Conservation (phyloP, 2,113 vertebrate species). For the Thalassoma bifasciatum region DNA sequence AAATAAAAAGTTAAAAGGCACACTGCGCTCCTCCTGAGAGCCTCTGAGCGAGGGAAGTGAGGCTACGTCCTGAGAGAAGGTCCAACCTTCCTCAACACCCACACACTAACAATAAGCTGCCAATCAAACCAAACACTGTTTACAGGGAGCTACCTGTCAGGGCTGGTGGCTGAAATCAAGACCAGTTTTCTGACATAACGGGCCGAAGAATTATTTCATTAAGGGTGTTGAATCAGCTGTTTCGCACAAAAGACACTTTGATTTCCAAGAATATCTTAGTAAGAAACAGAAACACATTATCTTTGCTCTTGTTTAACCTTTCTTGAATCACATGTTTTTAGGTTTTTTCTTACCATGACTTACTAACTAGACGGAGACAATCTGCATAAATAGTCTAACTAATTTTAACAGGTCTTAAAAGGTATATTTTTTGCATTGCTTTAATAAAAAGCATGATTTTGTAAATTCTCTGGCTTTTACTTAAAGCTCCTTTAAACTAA, state of each 20-base stretch:
- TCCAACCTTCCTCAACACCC: conserved; percentile 64
- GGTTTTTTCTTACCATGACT: too few species aligned
- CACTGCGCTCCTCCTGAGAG: conserved; percentile 72
- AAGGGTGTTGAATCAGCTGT: conserved; percentile 37
- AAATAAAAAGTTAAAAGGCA: conserved; percentile 79
- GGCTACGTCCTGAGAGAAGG: conserved; percentile 75
- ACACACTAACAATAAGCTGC: conserved; percentile 74
- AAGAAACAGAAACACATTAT: too few species aligned
- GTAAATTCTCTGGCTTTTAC: too few species aligned
- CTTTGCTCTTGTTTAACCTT: too few species aligned
- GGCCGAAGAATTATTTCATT: background rate
- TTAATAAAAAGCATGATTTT: too few species aligned
- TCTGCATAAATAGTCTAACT: too few species aligned
- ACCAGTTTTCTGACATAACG: conserved; percentile 35
- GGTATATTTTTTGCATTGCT: too few species aligned
- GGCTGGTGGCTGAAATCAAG: conserved; percentile 14
- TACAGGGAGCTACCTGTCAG: conserved; percentile 46
- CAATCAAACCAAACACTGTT: conserved; percentile 61
- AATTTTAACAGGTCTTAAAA: too few species aligned
- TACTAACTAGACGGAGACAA: too few species aligned
- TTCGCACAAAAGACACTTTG: conserved; percentile 9
- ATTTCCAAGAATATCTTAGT: too few species aligned
- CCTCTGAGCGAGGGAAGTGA: conserved; percentile 74
- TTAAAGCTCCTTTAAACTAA: too few species aligned
- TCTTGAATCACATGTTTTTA: too few species aligned